Base-by-base conservation (phyloP, 1,140 invertebrate species). In the Sycophila sp. region DNA sequence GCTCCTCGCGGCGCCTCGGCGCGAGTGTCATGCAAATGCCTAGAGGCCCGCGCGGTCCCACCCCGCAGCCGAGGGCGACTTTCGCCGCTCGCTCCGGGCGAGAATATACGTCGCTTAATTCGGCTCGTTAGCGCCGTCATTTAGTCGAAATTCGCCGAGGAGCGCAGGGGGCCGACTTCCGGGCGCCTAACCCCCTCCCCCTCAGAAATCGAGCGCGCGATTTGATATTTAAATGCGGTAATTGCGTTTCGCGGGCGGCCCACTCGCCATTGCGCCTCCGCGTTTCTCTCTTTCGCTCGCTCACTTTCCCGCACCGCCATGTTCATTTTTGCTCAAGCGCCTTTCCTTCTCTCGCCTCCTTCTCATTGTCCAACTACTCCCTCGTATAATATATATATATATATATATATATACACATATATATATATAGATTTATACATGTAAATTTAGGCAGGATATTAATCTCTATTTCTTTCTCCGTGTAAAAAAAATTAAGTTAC, bases 221-320 rank as follows among this genome's bases (percentile, higher is more conserved):
- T 66, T 71, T 71, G 30, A 59, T 40, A 71, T 71, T 71, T 71
- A 71, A 71, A 71, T 71, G 65, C 60, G 40, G 51, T 60, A 71
- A 71, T 66, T 65, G 34, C 15, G 22, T 70, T 63, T 45, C 32
- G 17, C 53, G 15, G 53, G 8, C 53, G 24, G 10, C 2, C 30
- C 5, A 28, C 13, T n/a, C 47, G 15, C 51, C 51, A 19, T 17
- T 6, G 17, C 11, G 3, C 45, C n/a, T 0, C n/a, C 26, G 28
- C 13, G 15, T 55, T 30, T 3, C 32, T 22, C 32, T 58, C 34
- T 65, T 15, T 65, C 34, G 42, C 53, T 10, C 49, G 11, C n/a
- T 42, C 19, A 11, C 13, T 22, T 30, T 1, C 3, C 13, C 11
- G 17, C 36, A 17, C 58, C 24, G 47, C 58, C 42, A 69, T 69